phyloP scores from a whole-genome alignment of 2,888 invertebrate genomes.

The Lepidochrysops patricia region DNA sequence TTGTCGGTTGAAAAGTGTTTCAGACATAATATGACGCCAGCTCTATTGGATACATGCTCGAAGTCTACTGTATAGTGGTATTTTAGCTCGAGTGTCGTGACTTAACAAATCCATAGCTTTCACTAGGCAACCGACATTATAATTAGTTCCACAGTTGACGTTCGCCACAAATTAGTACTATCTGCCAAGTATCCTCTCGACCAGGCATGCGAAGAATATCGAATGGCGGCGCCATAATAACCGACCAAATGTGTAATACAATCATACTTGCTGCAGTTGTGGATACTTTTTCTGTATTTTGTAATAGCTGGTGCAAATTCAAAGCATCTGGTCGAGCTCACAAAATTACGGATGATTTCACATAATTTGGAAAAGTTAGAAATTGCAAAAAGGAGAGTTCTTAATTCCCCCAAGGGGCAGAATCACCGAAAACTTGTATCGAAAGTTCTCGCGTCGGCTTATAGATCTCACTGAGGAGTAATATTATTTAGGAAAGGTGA shows the following conservation, averaged over 20 bases:
- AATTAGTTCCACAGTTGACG: not conserved
- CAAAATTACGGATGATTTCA: not conserved
- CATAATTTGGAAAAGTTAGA: not conserved
- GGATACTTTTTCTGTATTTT: no score
- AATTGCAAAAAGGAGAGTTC: not conserved
- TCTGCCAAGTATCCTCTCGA: no score
- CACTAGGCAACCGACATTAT: not conserved
- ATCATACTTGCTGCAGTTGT: no score
- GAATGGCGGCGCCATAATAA: no score
- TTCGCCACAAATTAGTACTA: no score
- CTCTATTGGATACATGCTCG: no score
- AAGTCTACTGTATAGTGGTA: slow-evolving; percentile 39
- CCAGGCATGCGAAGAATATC: no score
- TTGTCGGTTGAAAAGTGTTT: no score
- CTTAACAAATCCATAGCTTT: slow-evolving; percentile 18
- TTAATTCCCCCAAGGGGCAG: not conserved
- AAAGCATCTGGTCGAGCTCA: not conserved
- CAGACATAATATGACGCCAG: no score
- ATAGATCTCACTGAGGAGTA: not conserved
- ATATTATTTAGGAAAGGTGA: not conserved
- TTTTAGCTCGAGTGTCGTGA: slow-evolving; percentile 28
- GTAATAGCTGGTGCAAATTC: no score
- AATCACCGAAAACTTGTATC: not conserved
- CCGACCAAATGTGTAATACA: no score
- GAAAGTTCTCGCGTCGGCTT: not conserved